phyloP scores from a whole-genome alignment of 1,140 invertebrate genomes.

The Cyclargus thomasi region DNA sequence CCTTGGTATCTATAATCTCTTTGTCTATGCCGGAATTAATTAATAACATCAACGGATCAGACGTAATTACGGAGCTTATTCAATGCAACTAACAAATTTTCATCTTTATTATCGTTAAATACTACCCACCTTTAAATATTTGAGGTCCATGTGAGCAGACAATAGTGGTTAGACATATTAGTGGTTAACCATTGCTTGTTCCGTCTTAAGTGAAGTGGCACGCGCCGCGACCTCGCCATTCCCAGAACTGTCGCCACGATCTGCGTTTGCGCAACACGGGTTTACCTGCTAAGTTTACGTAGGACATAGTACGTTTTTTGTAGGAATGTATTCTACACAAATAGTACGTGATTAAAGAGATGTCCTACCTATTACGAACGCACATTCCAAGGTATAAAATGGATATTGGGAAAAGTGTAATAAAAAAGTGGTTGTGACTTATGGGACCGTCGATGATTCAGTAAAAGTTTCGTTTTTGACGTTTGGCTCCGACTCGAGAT shows the following conservation, averaged over 20 bases:
- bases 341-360: background rate
- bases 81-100: no score
- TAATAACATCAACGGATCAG: no score
- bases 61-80: no score
- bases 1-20: no score
- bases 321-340: background rate
- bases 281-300: constrained; percentile 19
- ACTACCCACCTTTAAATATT: background rate
- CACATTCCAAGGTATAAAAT: no score
- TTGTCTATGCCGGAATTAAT: no score
- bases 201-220: constrained; percentile 25
- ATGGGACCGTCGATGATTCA: no score
- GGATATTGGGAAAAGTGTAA: no score
- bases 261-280: constrained; percentile 26
- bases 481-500: no score
- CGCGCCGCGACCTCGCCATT: constrained; percentile 34
- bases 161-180: background rate
- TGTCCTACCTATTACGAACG: background rate
- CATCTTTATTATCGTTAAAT: no score
- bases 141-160: background rate
- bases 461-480: no score
- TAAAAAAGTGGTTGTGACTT: no score
- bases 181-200: constrained; percentile 9
- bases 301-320: background rate
- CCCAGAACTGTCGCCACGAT: constrained; percentile 29